Evolutionary conservation across 2,888 invertebrate genomes (phyloP).

Genomic region (Oxytorus armatus): DNA sequence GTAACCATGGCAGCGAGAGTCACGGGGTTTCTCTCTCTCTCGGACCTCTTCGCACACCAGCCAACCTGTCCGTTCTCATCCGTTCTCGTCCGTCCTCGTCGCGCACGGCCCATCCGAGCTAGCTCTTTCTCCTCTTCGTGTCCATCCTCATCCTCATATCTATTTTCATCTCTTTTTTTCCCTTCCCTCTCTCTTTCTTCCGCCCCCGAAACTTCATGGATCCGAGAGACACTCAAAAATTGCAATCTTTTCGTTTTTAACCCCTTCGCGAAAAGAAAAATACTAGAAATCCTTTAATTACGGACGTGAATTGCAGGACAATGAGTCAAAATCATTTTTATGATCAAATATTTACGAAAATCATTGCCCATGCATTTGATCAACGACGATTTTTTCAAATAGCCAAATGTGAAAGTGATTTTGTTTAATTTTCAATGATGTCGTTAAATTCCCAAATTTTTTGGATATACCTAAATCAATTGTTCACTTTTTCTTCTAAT

Average conservation of each 20-base stretch:
- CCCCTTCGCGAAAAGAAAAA: conserved; percentile 10
- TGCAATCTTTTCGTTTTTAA: conserved; percentile 36
- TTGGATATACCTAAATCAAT: too few species aligned
- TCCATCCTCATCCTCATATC: too few species aligned
- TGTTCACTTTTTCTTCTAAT: too few species aligned
- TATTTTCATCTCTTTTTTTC: background rate
- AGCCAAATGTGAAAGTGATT: background rate
- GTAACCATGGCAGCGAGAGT: conserved; percentile 83
- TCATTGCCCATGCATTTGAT: background rate
- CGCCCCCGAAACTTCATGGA: conserved; percentile 76
- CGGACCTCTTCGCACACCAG: conserved; percentile 62
- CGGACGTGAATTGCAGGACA: background rate
- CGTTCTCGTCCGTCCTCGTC: conserved; percentile 77
- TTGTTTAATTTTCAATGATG: too few species aligned
- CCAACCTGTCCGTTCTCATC: conserved; percentile 82
- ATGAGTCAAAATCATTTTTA: conserved; percentile 21
- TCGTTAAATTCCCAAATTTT: too few species aligned
- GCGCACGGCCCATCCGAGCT: conserved; percentile 69
- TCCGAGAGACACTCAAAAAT: conserved; percentile 34
- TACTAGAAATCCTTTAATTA: background rate
- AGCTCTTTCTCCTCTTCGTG: conserved; percentile 53
- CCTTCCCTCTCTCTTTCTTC: conserved; percentile 78
- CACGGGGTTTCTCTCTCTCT: conserved; percentile 78
- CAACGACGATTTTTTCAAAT: background rate
- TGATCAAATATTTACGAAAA: background rate